These are phyloP conservation scores for Halcyon senegalensis DNA, from an alignment of 2,113 vertebrate genomes.

Conservation along the genomic window DNA sequence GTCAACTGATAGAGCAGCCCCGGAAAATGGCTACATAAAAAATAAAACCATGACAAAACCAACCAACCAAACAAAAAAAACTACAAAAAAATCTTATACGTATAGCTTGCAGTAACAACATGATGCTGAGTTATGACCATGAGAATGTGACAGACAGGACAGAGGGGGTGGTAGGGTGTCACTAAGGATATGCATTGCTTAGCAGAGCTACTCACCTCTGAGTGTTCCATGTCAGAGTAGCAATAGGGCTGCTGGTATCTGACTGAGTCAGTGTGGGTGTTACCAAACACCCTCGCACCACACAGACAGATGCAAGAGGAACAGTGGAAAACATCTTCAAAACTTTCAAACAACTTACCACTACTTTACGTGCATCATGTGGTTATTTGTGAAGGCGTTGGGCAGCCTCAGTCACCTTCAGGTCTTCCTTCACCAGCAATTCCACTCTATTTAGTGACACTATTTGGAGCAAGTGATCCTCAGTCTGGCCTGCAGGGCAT, in stretches of 20 bases:
- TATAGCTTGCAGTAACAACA: background rate
- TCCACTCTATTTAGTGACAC: background rate
- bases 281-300: background rate
- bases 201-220: background rate
- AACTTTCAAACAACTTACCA: background rate
- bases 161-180: background rate
- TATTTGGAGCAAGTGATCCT: background rate
- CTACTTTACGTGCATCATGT: background rate
- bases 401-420: background rate
- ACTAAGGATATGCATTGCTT: background rate
- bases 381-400: accelerated
- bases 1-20: background rate
- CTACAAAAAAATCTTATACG: background rate
- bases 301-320: background rate
- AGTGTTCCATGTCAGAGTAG: background rate
- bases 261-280: background rate
- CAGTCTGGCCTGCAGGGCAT: background rate
- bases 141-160: background rate
- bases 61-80: background rate
- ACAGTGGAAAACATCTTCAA: background rate
- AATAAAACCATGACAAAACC: background rate
- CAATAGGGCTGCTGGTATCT: background rate
- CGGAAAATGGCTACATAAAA: background rate
- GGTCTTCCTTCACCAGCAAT: background rate
- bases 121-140: background rate